Conservation (phyloP, 2,113 vertebrate species). For the Rhegmatorhina hoffmannsi region DNA sequence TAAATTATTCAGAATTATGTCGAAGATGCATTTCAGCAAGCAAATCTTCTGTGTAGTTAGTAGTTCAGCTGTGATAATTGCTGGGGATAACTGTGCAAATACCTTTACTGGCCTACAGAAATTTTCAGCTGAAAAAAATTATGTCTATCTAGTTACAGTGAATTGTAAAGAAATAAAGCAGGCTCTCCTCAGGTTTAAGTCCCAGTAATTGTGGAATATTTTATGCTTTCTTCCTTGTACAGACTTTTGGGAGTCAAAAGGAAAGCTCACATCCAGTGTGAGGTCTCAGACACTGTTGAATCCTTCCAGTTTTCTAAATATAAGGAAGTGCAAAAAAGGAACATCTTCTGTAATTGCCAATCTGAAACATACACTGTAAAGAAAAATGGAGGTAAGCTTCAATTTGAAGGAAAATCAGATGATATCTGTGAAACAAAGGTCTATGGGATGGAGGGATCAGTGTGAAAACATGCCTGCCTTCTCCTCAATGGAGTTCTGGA, state of each 20-base stretch:
- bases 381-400: not conserved
- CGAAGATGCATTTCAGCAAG: not conserved
- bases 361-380: not conserved
- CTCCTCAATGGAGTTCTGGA: not conserved
- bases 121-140: not conserved
- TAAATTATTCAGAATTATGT: not conserved
- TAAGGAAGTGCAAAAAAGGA: not conserved
- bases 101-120: not conserved
- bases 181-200: not conserved
- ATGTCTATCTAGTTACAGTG: not conserved
- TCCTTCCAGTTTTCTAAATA: not conserved
- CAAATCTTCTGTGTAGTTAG: not conserved
- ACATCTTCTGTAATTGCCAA: not conserved
- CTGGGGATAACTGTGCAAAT: not conserved
- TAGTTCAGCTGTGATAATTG: not conserved
- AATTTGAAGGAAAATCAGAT: not conserved
- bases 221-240: not conserved
- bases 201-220: not conserved
- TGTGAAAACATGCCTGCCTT: not conserved
- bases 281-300: not conserved
- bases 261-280: accelerated
- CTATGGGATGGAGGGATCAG: not conserved
- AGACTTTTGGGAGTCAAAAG: not conserved
- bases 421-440: not conserved
- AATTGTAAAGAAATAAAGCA: not conserved